Conservation (phyloP, 2,797 vertebrate species). For the Aotus griseimembra region DNA sequence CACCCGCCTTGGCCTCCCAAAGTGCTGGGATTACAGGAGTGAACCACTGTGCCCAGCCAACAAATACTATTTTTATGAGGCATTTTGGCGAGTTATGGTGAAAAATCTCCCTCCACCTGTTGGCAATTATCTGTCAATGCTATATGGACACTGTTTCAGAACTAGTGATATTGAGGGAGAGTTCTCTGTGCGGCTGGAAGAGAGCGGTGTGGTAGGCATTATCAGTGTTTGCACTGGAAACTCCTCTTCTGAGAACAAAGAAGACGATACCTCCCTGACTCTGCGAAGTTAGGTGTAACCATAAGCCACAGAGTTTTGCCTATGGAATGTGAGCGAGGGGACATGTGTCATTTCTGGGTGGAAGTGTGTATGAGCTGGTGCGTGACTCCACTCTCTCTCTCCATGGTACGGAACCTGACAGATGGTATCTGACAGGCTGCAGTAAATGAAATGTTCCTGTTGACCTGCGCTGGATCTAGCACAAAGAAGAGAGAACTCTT, state of each 20-base stretch:
- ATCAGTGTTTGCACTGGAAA: accelerated
- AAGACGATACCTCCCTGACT: accelerated
- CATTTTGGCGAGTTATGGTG: background rate
- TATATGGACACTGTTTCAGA: background rate
- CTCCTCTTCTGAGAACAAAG: background rate
- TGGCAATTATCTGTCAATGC: background rate
- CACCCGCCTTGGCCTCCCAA: background rate
- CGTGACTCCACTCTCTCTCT: accelerated
- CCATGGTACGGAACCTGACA: background rate
- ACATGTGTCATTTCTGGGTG: background rate
- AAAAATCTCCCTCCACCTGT: background rate
- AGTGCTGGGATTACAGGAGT: background rate
- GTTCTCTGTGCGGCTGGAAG: accelerated
- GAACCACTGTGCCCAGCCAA: background rate
- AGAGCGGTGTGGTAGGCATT: accelerated
- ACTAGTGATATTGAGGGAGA: accelerated
- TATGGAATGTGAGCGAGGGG: background rate
- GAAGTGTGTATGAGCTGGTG: background rate
- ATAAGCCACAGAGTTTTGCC: background rate
- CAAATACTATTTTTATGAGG: background rate
- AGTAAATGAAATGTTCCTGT: background rate
- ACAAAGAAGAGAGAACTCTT: background rate
- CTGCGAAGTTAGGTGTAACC: background rate
- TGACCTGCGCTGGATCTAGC: background rate
- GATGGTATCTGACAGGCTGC: background rate